These are phyloP conservation scores for Drosophila niveifrons DNA, from an alignment of 2,888 invertebrate genomes.

Conservation along the genomic window DNA sequence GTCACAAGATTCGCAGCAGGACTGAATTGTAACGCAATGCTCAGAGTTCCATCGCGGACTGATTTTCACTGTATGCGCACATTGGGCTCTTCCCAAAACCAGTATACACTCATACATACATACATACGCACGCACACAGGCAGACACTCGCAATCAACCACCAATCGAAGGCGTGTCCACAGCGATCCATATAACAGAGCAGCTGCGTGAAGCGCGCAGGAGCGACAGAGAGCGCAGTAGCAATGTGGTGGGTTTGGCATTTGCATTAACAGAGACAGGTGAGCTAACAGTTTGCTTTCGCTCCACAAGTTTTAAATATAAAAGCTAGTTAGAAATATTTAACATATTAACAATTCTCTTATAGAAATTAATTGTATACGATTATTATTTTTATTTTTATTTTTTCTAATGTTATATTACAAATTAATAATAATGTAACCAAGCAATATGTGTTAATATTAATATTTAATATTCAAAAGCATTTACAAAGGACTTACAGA, in stretches of 20 bases:
- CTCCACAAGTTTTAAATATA: neutral
- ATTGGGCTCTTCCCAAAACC: constrained; percentile 51
- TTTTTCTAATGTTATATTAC: too few relatives aligned
- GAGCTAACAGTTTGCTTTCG: constrained; percentile 10
- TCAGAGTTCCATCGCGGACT: constrained; percentile 67
- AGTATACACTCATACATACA: constrained; percentile 39
- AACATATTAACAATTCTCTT: neutral
- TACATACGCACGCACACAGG: neutral
- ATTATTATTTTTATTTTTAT: too few relatives aligned
- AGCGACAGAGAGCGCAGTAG: constrained; percentile 9
- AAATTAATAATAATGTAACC: neutral
- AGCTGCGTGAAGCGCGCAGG: neutral
- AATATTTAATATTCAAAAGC: neutral
- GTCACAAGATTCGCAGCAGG: constrained; percentile 86
- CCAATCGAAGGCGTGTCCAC: constrained; percentile 58
- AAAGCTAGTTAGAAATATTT: neutral
- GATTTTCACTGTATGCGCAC: constrained; percentile 54
- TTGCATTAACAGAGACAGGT: constrained; percentile 44
- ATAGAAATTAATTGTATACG: neutral
- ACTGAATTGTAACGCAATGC: constrained; percentile 81
- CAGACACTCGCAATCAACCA: constrained; percentile 41
- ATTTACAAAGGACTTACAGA: neutral
- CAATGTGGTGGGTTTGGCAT: constrained; percentile 42
- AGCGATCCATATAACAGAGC: constrained; percentile 20
- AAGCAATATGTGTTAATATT: neutral